Base-by-base conservation (phyloP, 2,113 vertebrate genomes). In the Macheiramphus alcinus region DNA sequence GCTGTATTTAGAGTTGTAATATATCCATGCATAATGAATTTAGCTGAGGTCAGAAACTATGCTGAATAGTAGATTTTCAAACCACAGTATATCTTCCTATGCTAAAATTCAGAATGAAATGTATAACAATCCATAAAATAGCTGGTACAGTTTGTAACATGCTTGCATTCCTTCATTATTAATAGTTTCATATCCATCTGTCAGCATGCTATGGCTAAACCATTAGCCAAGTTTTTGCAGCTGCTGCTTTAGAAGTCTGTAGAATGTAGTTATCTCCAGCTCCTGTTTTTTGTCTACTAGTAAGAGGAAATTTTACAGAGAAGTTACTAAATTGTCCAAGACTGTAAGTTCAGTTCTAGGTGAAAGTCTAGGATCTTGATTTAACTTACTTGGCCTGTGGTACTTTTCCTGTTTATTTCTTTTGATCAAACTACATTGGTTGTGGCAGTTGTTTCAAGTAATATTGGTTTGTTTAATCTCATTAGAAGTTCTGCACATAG, bases 91-190 rank as follows among this genome's bases (percentile, higher is more conserved):
- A 96, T 86, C 34, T 75, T 84, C 62, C 78, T 79, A 34, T 88
- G n/a, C 58, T 91, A 62, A 76, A 96, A 88, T 90, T 76, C 61
- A 65, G 63, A 91, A 76, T 79, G 56, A 68, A 81, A 72, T 66
- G 43, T 88, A 81, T 90, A 88, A 78, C 68, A 68, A 84, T 73
- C 85, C 63, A 70, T 86, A 80, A 93, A 97, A 78, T 76, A 93
- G 63, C 78, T 75, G 88, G n/a, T 68, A 70, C 7, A 25, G 58
- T 86, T 94, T 75, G 40, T 96, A 90, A 94, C 68, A 68, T 76
- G 80, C 88, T 96, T 91, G 68, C 3, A 29, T 97, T 95, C 79
- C 68, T 96, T 95, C 85, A 72, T 94, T 89, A 93, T 96, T 96
- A 95, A 74, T 92, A 72, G 52, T 76, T 93, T 89, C 40, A 47